Percentiles rank a stretch among this genome's conserved stretches.
Conservation (phyloP, 30 jellyfish, hydroid and myxozoan genomes). For the Hydractinia symbiolongicarpus region DNA sequence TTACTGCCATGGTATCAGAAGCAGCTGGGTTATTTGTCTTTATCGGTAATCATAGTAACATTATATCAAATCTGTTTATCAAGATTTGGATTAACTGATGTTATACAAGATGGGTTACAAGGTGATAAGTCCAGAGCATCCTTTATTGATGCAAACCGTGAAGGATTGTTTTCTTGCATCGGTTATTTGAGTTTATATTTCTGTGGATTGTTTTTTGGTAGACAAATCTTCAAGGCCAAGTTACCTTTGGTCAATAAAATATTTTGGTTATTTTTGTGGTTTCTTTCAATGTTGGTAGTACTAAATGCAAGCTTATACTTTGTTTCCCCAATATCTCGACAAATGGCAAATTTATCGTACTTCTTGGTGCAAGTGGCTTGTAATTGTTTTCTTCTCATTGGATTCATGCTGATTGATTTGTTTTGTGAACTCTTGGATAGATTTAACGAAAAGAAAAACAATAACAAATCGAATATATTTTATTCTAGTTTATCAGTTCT, state of each 20-base stretch:
- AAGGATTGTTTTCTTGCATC: constrained; percentile 59
- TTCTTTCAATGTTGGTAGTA: background rate
- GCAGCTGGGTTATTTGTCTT: constrained; percentile 6
- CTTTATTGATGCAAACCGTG: constrained; percentile 86
- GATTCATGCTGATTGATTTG: constrained; percentile 41
- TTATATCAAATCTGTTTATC: constrained; percentile 41
- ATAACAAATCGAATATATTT: background rate
- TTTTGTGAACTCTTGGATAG: background rate
- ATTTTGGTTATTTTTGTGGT: constrained; percentile 40
- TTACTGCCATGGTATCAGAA: constrained; percentile 18
- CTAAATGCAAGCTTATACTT: background rate
- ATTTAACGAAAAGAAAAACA: background rate
- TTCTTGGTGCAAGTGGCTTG: constrained; percentile 32
- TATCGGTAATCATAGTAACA: constrained; percentile 15
- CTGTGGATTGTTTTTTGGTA: constrained; percentile 50
- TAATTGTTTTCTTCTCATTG: constrained; percentile 35
- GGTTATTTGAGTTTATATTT: constrained; percentile 57
- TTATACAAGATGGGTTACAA: constrained; percentile 41
- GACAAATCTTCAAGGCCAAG: constrained; percentile 27
- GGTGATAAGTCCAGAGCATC: constrained; percentile 46
- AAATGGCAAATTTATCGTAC: constrained; percentile 65
- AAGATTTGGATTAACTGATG: constrained; percentile 33
- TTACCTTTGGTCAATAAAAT: background rate
- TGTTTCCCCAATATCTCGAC: constrained; percentile 58
- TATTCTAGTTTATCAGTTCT: constrained; percentile 32